Evolutionary conservation across 2,888 invertebrate genomes (phyloP), one percentile per base, ranked within the genome.

Genomic region (Patella pellucida): DNA sequence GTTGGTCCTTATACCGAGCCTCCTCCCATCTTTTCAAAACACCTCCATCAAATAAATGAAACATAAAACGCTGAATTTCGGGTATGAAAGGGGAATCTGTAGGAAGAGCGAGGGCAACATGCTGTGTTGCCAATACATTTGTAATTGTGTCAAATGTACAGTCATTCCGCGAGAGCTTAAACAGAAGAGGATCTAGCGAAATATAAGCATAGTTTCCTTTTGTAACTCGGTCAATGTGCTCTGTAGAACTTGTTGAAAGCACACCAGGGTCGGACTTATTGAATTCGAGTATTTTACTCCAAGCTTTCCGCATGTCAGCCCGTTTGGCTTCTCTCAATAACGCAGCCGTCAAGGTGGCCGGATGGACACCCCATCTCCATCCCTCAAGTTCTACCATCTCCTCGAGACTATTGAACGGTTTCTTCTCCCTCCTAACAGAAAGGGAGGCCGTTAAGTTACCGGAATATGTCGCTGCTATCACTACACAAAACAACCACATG

Each of bases 71-170:
- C 16, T 56, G 56, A 56, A 56, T 56, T 19, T 56, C 56, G 19
- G 19, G 16, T 12, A 9, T 1, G 2, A 19, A 56, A 19, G 56
- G 56, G 3, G 56, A 56, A 19, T 56, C 19, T 16, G 16, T 19
- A 56, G 56, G 19, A 16, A 56, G n/a, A 9, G 56, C 56, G 7
- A 56, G 19, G 11, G 56, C 56, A 16, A 56, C 56, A 56, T 56
- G 56, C 4, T 56, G 56, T 19, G 56, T 56, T 56, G 9, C n/a
- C 19, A 56, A 7, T 19, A 56, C 19, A 16, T 16, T 19, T 16
- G 56, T 56, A 19, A 56, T 19, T 56, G 56, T 56, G 19, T 56
- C 56, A 56, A 56, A 56, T 56, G 56, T 19, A 56, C 56, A 56
- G 56, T 56, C 56, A 56, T 56, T 56, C 56, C 56, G 56, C n/a